Conservation (phyloP, 2,888 invertebrate species). For the Sceliomorpha sp. region DNA sequence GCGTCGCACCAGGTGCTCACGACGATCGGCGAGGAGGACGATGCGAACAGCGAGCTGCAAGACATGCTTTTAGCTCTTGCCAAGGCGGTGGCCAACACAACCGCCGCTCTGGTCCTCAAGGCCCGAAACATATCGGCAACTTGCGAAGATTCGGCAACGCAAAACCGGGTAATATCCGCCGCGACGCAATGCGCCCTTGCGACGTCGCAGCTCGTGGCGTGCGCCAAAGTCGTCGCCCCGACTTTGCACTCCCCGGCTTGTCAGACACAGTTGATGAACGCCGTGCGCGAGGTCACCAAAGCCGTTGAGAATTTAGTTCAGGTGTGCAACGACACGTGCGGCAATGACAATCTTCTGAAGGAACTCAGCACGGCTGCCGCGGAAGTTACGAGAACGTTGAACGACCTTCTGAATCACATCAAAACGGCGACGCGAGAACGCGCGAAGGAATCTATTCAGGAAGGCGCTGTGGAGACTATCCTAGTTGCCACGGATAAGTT, state of each 20-base stretch:
- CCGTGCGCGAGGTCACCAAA: slow-evolving; percentile 94
- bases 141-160: slow-evolving; percentile 88
- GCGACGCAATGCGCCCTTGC: slow-evolving; percentile 98
- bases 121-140: slow-evolving; percentile 98
- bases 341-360: slow-evolving; percentile 85
- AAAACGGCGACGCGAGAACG: slow-evolving; percentile 85
- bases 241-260: slow-evolving; percentile 90
- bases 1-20: slow-evolving; percentile 96
- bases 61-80: slow-evolving; percentile 96
- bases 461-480: slow-evolving; percentile 92
- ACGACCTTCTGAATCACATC: slow-evolving; percentile 94
- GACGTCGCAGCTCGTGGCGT: slow-evolving; percentile 98
- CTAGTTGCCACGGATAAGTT: slow-evolving; percentile 94
- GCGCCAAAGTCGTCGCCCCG: slow-evolving; percentile 95
- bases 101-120: slow-evolving; percentile 96
- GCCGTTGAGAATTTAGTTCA: slow-evolving; percentile 94
- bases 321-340: slow-evolving; percentile 88
- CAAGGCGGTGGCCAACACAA: slow-evolving; percentile 98
- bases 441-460: slow-evolving; percentile 85
- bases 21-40: slow-evolving; percentile 95
- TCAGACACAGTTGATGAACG: slow-evolving; percentile 94
- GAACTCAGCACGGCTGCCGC: slow-evolving; percentile 92
- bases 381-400: slow-evolving; percentile 93
- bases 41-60: slow-evolving; percentile 90
- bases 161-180: slow-evolving; percentile 95